Evolutionary conservation across 2,113 vertebrate genomes (phyloP), one percentile per base, ranked within the genome.

Genomic region (Xiphophorus maculatus): DNA sequence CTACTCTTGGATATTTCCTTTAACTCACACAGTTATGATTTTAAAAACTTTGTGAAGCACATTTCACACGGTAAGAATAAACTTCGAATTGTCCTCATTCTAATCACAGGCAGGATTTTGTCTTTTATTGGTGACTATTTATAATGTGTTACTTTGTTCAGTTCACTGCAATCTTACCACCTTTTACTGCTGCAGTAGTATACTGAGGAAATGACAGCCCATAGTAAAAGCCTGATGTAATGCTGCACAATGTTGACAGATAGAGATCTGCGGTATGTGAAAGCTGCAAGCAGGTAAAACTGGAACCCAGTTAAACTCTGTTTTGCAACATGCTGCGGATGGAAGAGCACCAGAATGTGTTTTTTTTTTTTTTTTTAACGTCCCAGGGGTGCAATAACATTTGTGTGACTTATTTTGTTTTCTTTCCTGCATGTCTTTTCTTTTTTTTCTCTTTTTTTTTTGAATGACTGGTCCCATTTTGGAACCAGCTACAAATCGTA

Each of bases 351-450:
- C 79, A 78, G 22, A 84, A 70, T 77, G 33, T 51, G 69, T 4
- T 68, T 75, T 77, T 48, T 73, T 79, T 69, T 42, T 42, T 42
- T 42, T 42, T 42, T 40, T 40, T 40, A 12, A 79, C 78, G 69
- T 83, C 90, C 85, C 87, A 11, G 27, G 83, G 85, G 89, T 85
- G 82, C 81, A 87, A 90, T 90, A 77, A 88, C 71, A 65, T 67
- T 83, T 63, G 42, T 68, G 74, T 89, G 82, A 86, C 87, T 90
- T 82, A 89, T 89, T 83, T 76, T 58, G 66, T 70, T 72, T 61
- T 63, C 44, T 84, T 35, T 37, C 61, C 33, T 58, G 51, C 75
- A 69, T 69, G 27, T n/a, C 80, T 68, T 81, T 81, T 69, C 58
- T 15, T 35, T 69, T 58, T 11, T 33, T 7, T 68, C 27, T 28